Base-by-base conservation (phyloP, 2,888 invertebrate species). In the Ryuthela nishihirai region DNA sequence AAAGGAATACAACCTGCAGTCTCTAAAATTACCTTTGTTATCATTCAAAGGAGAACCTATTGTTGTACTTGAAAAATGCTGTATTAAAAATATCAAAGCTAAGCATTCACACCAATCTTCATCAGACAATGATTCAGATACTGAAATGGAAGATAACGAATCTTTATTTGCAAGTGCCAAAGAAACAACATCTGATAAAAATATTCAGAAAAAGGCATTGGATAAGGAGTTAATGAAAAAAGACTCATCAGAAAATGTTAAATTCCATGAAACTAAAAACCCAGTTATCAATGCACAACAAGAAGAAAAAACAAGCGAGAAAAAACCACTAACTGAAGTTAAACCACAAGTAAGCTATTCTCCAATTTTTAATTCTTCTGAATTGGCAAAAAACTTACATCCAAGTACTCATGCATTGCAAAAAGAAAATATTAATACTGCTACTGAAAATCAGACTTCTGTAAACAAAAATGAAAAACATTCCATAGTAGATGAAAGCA, bases 151-250 rank as follows among this genome's bases (percentile, higher is more conserved):
- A 7, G 47, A 42, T 43, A 38, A 23, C 20, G n/a, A n/a, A n/a
- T 18, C 6, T 43, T 45, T 41, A 20, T 10, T 20, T 29, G 25
- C n/a, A n/a, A 46, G 23, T 24, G 18, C 5, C 20, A 50, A 36
- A 6, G 45, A 41, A 34, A 44, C 44, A 12, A 29, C 41, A 9
- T n/a, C 40, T 26, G 15, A 48, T 20, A 32, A 29, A 36, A 25
- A 25, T 25, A 43, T 44, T 21, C 17, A 32, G n/a, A 42, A 50
- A 26, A n/a, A n/a, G n/a, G 35, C 65, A 34, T 47, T 42, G 18
- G 39, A 42, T 47, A 21, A 7, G 21, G 24, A 17, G 17, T 71
- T 76, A 67, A 71, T 70, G 53, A 71, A 70, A 24, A 40, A 24
- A 24, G 35, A 52, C 20, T 2, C 15, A 12, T 21, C 20, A 26